Percentiles rank a stretch among this genome's conserved stretches.
phyloP scores from a whole-genome alignment of 2,888 invertebrate species.

The Callyntrura guangdongensis region DNA sequence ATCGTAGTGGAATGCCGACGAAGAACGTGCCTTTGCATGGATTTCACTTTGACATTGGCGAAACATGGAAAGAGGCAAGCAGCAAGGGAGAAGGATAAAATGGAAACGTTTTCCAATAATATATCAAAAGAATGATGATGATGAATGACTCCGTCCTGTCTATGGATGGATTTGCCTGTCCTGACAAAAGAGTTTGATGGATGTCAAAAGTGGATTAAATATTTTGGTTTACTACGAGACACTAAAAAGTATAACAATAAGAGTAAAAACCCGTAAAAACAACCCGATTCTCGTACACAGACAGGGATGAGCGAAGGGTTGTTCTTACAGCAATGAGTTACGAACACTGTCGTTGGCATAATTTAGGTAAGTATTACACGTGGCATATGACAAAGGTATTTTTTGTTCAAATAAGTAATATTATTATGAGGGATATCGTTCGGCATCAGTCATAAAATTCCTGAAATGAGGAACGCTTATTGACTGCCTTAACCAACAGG shows the following conservation, averaged over 20 bases:
- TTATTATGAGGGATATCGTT: neutral
- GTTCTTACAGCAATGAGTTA: neutral
- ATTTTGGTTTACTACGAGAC: conserved; percentile 22
- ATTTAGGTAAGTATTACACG: neutral
- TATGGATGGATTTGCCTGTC: neutral
- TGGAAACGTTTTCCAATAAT: conserved; percentile 36
- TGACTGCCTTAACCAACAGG: conserved; percentile 20
- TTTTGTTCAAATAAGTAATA: conserved; percentile 1
- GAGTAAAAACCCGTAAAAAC: neutral
- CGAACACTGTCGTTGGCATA: too few species aligned
- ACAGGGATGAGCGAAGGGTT: neutral
- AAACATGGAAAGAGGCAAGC: neutral
- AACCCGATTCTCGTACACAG: neutral
- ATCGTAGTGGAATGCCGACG: conserved; percentile 28
- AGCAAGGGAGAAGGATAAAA: neutral
- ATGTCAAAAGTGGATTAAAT: conserved; percentile 62
- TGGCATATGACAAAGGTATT: neutral
- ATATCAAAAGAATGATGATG: conserved; percentile 32
- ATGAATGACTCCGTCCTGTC: conserved; percentile 53
- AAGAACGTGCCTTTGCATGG: conserved; percentile 41
- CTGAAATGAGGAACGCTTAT: neutral
- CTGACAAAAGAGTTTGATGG: conserved; percentile 35
- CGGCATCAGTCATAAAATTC: conserved; percentile 32
- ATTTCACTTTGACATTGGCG: conserved; percentile 6
- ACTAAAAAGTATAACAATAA: conserved; percentile 18